phyloP scores from a whole-genome alignment of 2,888 invertebrate genomes.

The Acleris holmiana region DNA sequence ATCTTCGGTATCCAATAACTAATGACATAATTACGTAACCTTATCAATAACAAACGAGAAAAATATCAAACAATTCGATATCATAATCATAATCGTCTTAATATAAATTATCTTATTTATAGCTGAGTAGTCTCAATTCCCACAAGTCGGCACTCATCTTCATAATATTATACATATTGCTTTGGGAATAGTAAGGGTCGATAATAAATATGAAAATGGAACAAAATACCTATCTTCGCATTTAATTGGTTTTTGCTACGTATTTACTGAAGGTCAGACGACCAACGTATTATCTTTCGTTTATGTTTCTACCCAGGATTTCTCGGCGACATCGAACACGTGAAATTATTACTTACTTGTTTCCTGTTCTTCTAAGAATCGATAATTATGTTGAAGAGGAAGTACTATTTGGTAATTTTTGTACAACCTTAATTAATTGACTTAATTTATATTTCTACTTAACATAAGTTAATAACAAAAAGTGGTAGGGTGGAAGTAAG shows the following conservation, averaged over 20 bases:
- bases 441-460: too few species aligned
- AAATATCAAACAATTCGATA: background rate
- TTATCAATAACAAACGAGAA: background rate
- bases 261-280: background rate
- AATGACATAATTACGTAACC: background rate
- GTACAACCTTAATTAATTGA: too few species aligned
- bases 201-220: conserved; percentile 7
- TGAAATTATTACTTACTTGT: too few species aligned
- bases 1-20: background rate
- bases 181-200: conserved; percentile 11
- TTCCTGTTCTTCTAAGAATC: too few species aligned
- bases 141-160: conserved; percentile 5
- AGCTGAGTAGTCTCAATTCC: background rate
- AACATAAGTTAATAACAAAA: too few species aligned
- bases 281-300: background rate
- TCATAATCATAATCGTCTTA: background rate
- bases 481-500: too few species aligned
- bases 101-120: conserved; percentile 13
- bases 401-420: too few species aligned
- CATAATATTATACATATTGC: conserved; percentile 12
- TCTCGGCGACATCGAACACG: too few species aligned
- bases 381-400: too few species aligned
- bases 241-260: conserved; percentile 5
- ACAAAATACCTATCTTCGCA: conserved; percentile 2
- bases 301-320: background rate